These are phyloP conservation scores for Lasioglossum malachurum DNA, from an alignment of 2,888 invertebrate genomes.

Conservation along the genomic window DNA sequence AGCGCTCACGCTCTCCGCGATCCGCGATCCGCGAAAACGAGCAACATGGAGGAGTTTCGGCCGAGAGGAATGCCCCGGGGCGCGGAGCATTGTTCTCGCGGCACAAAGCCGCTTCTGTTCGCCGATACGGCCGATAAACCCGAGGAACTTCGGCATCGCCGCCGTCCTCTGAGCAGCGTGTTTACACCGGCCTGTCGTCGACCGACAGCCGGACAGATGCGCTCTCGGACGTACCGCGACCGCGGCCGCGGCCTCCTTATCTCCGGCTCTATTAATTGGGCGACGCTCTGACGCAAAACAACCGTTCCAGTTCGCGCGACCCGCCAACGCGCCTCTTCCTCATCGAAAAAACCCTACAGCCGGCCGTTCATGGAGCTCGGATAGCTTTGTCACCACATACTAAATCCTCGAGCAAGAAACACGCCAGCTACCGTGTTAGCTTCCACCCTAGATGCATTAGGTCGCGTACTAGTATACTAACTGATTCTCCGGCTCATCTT, in stretches of 20 bases:
- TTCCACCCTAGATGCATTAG: background rate
- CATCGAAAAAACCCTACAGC: background rate
- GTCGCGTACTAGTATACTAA: background rate
- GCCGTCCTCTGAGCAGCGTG: slow-evolving; percentile 45
- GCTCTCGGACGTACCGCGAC: background rate
- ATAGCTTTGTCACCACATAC: background rate
- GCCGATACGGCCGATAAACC: slow-evolving; percentile 66
- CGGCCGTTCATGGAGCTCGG: background rate
- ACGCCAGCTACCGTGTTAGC: too few species aligned
- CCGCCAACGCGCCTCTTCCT: slow-evolving; percentile 20
- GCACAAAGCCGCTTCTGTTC: slow-evolving; percentile 75
- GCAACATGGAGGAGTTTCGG: slow-evolving; percentile 18
- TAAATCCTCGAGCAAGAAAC: background rate
- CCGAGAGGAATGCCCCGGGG: slow-evolving; percentile 46
- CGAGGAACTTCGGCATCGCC: slow-evolving; percentile 64
- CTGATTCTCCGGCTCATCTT: background rate
- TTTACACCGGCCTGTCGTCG: slow-evolving; percentile 57
- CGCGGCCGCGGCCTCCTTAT: slow-evolving; percentile 66
- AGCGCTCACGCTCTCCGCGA: background rate
- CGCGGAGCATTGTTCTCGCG: slow-evolving; percentile 68
- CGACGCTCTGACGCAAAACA: slow-evolving; percentile 73
- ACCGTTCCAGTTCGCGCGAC: slow-evolving; percentile 36
- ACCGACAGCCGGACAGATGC: slow-evolving; percentile 68
- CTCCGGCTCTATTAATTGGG: slow-evolving; percentile 76
- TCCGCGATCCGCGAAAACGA: background rate